phyloP scores from a whole-genome alignment of 2,113 vertebrate genomes.

The Jaculus jaculus region DNA sequence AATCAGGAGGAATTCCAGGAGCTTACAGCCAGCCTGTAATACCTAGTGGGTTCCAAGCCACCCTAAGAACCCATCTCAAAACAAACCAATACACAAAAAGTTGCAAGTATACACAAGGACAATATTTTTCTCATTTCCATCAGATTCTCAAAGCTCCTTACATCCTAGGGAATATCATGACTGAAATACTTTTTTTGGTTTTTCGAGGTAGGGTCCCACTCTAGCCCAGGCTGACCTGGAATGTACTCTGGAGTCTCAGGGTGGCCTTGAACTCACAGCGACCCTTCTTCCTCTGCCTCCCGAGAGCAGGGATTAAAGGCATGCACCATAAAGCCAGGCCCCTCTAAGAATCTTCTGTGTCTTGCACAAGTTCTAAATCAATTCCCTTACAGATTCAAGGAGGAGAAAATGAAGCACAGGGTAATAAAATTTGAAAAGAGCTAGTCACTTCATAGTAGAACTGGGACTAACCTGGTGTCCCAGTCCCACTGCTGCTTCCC shows the following conservation, averaged over 20 bases:
- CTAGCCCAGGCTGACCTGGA: too few relatives aligned
- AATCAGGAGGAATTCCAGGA: neutral
- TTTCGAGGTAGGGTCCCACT: too few relatives aligned
- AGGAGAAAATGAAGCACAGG: neutral
- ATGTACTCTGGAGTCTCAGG: too few relatives aligned
- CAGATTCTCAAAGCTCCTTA: neutral
- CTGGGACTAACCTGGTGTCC: neutral
- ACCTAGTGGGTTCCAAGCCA: neutral
- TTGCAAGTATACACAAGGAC: neutral
- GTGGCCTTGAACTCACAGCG: too few relatives aligned
- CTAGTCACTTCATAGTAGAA: neutral
- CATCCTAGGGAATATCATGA: neutral
- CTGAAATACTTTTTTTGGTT: too few relatives aligned
- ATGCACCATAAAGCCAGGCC: neutral
- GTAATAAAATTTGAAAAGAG: slow-evolving; percentile 13
- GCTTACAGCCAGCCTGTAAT: neutral
- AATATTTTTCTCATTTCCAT: neutral
- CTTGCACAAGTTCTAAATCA: neutral
- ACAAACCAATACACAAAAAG: neutral
- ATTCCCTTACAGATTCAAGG: neutral
- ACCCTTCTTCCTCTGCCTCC: too few relatives aligned
- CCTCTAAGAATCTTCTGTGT: neutral
- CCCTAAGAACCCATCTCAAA: neutral
- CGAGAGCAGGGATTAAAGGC: too few relatives aligned
- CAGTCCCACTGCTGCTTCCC: neutral